Conservation (phyloP, 2,113 vertebrate species). For the Lipotes vexillifer region DNA sequence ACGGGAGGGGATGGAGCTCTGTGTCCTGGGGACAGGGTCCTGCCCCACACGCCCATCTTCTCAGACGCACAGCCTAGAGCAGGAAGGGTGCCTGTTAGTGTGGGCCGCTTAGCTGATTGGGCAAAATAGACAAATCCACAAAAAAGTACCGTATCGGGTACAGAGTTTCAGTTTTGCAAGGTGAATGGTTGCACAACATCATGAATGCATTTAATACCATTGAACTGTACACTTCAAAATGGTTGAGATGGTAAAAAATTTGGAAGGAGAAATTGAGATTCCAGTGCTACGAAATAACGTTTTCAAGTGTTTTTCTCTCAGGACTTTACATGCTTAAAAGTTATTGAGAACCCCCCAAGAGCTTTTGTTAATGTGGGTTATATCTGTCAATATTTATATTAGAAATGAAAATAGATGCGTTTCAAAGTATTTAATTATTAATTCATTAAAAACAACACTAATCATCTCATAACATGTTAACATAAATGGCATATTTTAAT, state of each 20-base stretch:
- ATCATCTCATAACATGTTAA: not conserved
- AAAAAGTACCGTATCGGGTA: accelerated
- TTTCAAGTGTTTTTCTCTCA: not conserved
- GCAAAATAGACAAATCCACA: not conserved
- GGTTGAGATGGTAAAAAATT: not conserved
- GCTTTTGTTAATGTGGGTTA: not conserved
- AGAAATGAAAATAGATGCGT: not conserved
- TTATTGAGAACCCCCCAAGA: not conserved
- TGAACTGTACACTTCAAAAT: not conserved
- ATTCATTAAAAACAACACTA: not conserved
- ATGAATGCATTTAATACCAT: not conserved
- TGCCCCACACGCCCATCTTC: accelerated
- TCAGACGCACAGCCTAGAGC: not conserved
- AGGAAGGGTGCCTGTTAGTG: not conserved
- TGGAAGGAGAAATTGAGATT: not conserved
- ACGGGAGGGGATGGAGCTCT: not conserved
- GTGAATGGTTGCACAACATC: not conserved
- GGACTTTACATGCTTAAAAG: not conserved
- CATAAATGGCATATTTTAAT: not conserved
- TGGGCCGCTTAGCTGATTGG: not conserved
- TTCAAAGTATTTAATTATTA: not conserved
- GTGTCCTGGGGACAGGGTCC: not conserved
- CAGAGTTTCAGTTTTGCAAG: not conserved
- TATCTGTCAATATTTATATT: not conserved
- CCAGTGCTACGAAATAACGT: not conserved